phyloP scores from a whole-genome alignment of 2,888 invertebrate species.

The Agonopterix arenella region DNA sequence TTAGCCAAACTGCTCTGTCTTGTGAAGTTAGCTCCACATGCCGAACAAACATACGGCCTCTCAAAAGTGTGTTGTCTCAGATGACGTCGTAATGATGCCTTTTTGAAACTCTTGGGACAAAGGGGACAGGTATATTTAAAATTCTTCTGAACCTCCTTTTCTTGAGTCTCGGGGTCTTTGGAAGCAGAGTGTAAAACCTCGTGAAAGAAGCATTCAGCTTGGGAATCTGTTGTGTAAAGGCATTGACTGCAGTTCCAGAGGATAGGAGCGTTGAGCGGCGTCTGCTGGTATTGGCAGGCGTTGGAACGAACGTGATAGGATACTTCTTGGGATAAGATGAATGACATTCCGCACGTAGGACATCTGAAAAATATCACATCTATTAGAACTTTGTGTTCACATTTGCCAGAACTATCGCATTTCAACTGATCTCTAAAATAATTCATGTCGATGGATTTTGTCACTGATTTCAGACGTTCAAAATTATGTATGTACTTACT shows the following conservation, averaged over 20 bases:
- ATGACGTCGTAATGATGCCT: conserved; percentile 82
- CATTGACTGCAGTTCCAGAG: conserved; percentile 79
- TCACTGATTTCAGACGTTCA: background rate
- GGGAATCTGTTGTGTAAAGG: conserved; percentile 78
- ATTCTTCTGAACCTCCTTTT: conserved; percentile 33
- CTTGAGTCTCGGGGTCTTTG: conserved; percentile 33
- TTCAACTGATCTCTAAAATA: background rate
- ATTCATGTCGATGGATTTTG: too few relatives aligned
- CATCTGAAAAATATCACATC: conserved; percentile 67
- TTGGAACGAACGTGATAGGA: conserved; percentile 82
- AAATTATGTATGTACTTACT: conserved; percentile 57
- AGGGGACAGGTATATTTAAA: conserved; percentile 80
- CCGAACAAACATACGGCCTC: conserved; percentile 80
- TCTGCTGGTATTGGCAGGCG: conserved; percentile 63
- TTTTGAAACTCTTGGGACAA: conserved; percentile 80
- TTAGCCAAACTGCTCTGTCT: conserved; percentile 80
- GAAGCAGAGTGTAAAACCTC: conserved; percentile 78
- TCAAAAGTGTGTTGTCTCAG: conserved; percentile 85
- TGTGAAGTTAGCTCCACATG: conserved; percentile 80
- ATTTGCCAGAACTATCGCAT: background rate
- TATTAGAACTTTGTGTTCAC: background rate
- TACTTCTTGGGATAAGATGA: conserved; percentile 84
- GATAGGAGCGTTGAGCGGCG: conserved; percentile 25
- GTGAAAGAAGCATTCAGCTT: conserved; percentile 85
- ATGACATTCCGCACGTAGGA: conserved; percentile 82